Evolutionary conservation across 2,113 vertebrate species (phyloP), one percentile per base, ranked within the genome.

Genomic region (Prolemur simus): DNA sequence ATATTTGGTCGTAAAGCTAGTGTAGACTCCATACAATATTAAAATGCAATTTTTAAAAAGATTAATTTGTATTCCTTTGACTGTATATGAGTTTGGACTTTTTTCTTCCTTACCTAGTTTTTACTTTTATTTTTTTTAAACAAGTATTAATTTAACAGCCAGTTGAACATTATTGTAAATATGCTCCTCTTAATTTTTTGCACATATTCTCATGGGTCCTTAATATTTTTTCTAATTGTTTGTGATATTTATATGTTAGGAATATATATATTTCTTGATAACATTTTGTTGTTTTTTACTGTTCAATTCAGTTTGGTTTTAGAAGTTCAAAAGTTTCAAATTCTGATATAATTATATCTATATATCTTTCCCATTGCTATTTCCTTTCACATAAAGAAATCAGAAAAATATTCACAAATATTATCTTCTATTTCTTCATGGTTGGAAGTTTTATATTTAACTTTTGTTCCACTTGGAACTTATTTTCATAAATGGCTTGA

Each of bases 391-490:
- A 42, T 82, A 68, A 73, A 97, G 32, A 90, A 74, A 85, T 95
- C 60, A 74, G 47, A 96, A 97, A 94, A 89, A 63, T 45, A 82
- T 74, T 94, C 34, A 76, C 56, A 64, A 96, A 80, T 69, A 86
- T 87, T 96, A 89, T 54, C 25, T 92, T 87, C 20, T 64, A 27
- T 23, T 94, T 96, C 29, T 89, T 95, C 34, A 25, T 92, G 17
- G 13, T 52, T 84, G 32, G 76, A 29, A 52, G 80, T 90, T 97
- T 82, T 95, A 73, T 92, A 71, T 94, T 91, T 96, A 96, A 83
- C 8, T 56, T 86, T 93, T 86, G n/a, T 91, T 93, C 25, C 45
- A 80, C 83, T 80, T 83, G 80, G 42, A 85, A 81, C 11, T n/a
- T 83, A 89, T 86, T 97, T 96, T 96, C 56, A 74, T 69, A 93